Percentiles rank a stretch among this genome's conserved stretches.
These are phyloP conservation scores for Phalacrocorax carbo DNA, from an alignment of 2,113 vertebrate species.

Conservation along the genomic window DNA sequence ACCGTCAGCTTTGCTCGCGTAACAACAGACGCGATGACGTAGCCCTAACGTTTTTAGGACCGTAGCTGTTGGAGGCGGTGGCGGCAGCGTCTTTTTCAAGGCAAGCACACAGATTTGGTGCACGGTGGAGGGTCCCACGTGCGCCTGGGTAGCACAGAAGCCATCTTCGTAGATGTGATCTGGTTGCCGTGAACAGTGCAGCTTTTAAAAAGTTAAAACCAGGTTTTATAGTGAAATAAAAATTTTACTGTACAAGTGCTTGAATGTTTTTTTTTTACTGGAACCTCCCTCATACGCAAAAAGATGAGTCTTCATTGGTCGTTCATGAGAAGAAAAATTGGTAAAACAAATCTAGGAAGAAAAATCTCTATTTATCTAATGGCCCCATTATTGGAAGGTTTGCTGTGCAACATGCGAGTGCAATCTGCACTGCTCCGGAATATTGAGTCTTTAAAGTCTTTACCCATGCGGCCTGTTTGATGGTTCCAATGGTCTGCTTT, in stretches of 20 bases:
- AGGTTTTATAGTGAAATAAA: not conserved
- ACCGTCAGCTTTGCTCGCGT: not conserved
- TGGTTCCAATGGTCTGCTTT: conserved; percentile 30
- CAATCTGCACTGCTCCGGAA: not conserved
- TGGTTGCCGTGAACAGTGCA: not conserved
- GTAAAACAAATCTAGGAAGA: not conserved
- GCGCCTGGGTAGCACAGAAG: not conserved
- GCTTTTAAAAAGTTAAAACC: not conserved
- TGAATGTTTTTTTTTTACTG: not conserved
- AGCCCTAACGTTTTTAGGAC: not conserved
- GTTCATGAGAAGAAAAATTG: not conserved
- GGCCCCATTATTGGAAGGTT: not conserved
- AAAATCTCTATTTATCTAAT: not conserved
- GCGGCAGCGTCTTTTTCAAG: not conserved
- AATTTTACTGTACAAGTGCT: not conserved
- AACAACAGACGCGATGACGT: not conserved
- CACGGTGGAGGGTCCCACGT: rapidly evolving
- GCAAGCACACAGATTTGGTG: not conserved
- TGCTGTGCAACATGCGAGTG: not conserved
- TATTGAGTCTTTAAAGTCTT: not conserved
- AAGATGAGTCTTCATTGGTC: not conserved
- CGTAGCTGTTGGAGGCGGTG: not conserved
- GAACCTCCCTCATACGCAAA: not conserved
- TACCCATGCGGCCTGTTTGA: not conserved
- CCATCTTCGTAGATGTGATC: not conserved